Conservation (phyloP, 2,888 invertebrate species). For the Aporophyla nigra region DNA sequence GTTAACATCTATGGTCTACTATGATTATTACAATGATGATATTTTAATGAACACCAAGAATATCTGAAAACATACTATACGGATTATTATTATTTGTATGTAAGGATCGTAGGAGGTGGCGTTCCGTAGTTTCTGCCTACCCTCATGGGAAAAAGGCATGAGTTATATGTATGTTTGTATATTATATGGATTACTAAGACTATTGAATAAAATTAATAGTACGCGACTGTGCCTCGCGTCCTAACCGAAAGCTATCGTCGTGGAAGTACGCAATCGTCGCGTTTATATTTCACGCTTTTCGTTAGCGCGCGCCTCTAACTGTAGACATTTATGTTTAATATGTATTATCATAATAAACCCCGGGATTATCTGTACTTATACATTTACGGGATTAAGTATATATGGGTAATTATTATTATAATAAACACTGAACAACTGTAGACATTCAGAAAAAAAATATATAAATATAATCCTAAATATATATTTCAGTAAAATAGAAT, state of each 20-base stretch:
- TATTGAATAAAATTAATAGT: conserved; percentile 27
- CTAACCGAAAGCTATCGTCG: neutral
- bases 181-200: conserved; percentile 10
- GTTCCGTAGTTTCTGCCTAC: too few species aligned
- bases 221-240: neutral
- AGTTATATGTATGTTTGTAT: neutral
- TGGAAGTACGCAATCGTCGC: neutral
- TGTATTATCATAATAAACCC: neutral
- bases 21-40: conserved; percentile 1
- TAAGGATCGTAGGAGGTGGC: too few species aligned
- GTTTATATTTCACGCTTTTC: neutral
- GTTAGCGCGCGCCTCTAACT: neutral
- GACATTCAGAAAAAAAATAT: conserved; percentile 18
- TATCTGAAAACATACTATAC: conserved; percentile 34
- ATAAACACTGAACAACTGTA: conserved; percentile 39
- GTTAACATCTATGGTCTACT: conserved; percentile 27
- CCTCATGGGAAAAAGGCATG: too few species aligned
- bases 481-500: conserved; percentile 15
- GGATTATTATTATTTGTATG: neutral
- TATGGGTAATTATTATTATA: conserved; percentile 46
- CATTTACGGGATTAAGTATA: conserved; percentile 6
- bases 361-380: conserved; percentile 20
- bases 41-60: conserved; percentile 33
- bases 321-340: conserved; percentile 4
- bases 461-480: conserved; percentile 15